These are phyloP conservation scores for Isotomurus palustris DNA, from an alignment of 2,888 invertebrate genomes.

Conservation along the genomic window DNA sequence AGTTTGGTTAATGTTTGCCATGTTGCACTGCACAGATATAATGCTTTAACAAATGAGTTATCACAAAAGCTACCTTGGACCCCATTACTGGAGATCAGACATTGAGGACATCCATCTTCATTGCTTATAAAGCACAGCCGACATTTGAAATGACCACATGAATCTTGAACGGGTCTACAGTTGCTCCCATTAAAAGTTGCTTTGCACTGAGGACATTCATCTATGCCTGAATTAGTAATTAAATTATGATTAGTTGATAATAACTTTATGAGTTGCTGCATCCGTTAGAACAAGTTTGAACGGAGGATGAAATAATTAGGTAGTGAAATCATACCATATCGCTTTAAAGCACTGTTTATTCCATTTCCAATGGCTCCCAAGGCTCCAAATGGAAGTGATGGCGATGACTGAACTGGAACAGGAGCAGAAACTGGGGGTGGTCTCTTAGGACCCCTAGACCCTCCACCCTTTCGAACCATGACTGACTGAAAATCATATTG, in stretches of 20 bases:
- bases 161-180: conserved; percentile 37
- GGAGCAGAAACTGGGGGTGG: conserved; percentile 1
- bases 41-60: too few relatives aligned
- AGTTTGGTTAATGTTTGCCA: too few relatives aligned
- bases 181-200: conserved; percentile 24
- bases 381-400: conserved; percentile 11
- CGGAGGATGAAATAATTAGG: too few relatives aligned
- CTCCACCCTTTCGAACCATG: conserved; percentile 36
- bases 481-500: conserved; percentile 24
- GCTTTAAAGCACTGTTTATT: conserved; percentile 7
- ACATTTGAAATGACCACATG: conserved; percentile 43
- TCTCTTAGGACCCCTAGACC: conserved; percentile 16
- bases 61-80: too few relatives aligned
- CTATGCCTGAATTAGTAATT: conserved; percentile 15
- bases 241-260: background rate
- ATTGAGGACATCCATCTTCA: conserved; percentile 40
- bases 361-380: background rate
- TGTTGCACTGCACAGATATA: too few relatives aligned
- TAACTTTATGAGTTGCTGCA: too few relatives aligned
- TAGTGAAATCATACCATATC: too few relatives aligned
- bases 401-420: conserved; percentile 10
- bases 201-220: conserved; percentile 38
- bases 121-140: conserved; percentile 37
- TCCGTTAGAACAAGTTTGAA: too few relatives aligned
- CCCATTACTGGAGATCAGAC: too few relatives aligned